Percentiles rank a stretch among this genome's conserved stretches.
These are phyloP conservation scores for Drosophila eohydei DNA, from an alignment of 2,888 invertebrate species.

Conservation along the genomic window DNA sequence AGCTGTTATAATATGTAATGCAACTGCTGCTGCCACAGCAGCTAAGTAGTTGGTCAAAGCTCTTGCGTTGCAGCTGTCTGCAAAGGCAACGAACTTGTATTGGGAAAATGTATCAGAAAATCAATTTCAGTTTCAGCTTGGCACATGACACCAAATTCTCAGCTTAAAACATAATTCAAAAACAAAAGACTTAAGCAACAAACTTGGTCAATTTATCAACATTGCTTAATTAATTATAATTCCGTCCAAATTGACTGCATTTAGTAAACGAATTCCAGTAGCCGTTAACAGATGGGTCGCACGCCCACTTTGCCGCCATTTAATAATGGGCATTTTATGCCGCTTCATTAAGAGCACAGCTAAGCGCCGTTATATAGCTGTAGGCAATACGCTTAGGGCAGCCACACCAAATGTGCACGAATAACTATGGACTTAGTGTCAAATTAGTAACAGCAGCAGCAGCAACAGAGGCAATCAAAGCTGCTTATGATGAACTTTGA, in stretches of 20 bases:
- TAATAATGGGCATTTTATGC: constrained; percentile 27
- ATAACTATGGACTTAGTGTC: constrained; percentile 43
- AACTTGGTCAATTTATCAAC: constrained; percentile 16
- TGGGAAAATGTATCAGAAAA: background rate
- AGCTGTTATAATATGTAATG: constrained; percentile 47
- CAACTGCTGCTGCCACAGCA: constrained; percentile 9
- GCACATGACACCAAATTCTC: background rate
- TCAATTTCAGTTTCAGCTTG: background rate
- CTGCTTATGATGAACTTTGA: constrained; percentile 34
- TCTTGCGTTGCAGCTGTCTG: constrained; percentile 21
- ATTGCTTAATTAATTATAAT: constrained; percentile 8
- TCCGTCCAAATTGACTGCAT: background rate
- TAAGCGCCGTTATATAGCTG: constrained; percentile 51
- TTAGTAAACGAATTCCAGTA: constrained; percentile 17
- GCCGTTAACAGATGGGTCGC: constrained; percentile 1
- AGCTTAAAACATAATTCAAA: background rate
- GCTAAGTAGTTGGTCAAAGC: constrained; percentile 30
- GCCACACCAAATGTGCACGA: background rate
- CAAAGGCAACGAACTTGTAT: constrained; percentile 51
- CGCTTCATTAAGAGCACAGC: constrained; percentile 31
- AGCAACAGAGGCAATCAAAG: constrained; percentile 5
- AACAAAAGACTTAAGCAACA: constrained; percentile 17
- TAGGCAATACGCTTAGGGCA: constrained; percentile 26
- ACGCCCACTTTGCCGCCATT: constrained; percentile 13
- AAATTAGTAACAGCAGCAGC: constrained; percentile 34